Conservation (phyloP, 2,113 vertebrate genomes). For the Piprites chloris region DNA sequence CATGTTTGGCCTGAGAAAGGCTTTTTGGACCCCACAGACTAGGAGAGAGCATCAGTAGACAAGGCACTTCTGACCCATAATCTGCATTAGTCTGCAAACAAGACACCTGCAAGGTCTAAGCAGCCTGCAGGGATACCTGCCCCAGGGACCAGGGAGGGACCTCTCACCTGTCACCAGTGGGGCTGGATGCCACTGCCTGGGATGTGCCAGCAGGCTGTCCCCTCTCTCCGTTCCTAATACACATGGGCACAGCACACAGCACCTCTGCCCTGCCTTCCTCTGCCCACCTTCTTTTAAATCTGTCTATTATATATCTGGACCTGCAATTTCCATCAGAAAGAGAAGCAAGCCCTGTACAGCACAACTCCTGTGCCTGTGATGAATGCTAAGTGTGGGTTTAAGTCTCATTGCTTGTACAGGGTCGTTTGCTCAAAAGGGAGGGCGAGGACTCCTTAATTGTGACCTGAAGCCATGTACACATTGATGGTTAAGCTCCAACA, state of each 20-base stretch:
- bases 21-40: background rate
- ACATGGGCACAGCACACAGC: background rate
- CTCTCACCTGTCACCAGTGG: background rate
- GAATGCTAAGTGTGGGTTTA: background rate
- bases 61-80: background rate
- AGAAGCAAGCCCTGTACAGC: background rate
- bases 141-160: background rate
- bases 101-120: background rate
- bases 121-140: background rate
- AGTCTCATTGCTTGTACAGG: background rate
- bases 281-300: background rate
- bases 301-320: background rate
- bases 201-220: fast-evolving
- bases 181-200: background rate
- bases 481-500: background rate
- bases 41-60: background rate
- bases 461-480: background rate
- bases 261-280: background rate
- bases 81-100: background rate
- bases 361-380: background rate
- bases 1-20: background rate
- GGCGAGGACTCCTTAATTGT: background rate
- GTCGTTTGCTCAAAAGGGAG: background rate
- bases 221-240: background rate
- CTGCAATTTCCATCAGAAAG: background rate